Evolutionary conservation across 2,888 invertebrate species (phyloP).

Genomic region (Empis stercorea): DNA sequence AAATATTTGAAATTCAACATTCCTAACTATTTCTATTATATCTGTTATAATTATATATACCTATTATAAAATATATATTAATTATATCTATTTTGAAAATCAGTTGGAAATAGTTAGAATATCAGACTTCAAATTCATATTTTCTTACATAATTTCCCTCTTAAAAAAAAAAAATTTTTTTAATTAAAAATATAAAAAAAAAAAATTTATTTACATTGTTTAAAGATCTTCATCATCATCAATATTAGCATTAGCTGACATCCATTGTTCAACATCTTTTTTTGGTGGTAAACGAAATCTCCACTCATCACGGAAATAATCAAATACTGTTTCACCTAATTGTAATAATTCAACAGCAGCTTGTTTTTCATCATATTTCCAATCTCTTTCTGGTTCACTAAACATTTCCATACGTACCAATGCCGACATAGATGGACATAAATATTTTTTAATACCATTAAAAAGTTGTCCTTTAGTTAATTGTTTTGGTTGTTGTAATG

Average conservation of each 20-base stretch:
- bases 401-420: slow-evolving; percentile 36
- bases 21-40: no score
- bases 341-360: slow-evolving; percentile 25
- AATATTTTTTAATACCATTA: slow-evolving; percentile 31
- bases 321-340: slow-evolving; percentile 27
- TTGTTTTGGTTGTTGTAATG: neutral
- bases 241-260: neutral
- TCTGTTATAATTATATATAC: no score
- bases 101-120: no score
- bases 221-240: neutral
- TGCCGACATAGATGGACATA: slow-evolving; percentile 29
- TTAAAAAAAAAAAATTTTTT: no score
- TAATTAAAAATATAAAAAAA: no score
- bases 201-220: neutral
- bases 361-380: slow-evolving; percentile 30
- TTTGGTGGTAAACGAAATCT: slow-evolving; percentile 29
- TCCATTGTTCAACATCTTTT: slow-evolving; percentile 24
- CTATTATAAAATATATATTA: no score
- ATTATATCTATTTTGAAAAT: no score
- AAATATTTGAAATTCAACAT: no score
- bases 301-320: slow-evolving; percentile 32
- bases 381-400: slow-evolving; percentile 26
- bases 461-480: slow-evolving; percentile 29
- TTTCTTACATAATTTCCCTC: no score
- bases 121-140: no score